phyloP scores from a whole-genome alignment of 2,888 invertebrate species.

The Hyposoter dolosus region DNA sequence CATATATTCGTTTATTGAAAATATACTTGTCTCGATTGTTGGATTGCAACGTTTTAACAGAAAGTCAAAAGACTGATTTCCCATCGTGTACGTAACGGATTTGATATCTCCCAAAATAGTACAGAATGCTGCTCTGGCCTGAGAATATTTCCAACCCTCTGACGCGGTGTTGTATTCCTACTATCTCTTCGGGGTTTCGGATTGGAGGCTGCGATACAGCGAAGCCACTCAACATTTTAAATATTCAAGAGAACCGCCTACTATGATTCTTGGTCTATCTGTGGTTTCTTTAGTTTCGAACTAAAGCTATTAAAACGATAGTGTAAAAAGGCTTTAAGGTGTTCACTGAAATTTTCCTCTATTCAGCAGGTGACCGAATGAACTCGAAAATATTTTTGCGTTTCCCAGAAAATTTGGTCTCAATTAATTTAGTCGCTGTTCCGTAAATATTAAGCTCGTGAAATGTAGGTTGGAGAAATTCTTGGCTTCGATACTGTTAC shows the following conservation, averaged over 20 bases:
- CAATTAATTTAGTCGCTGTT: neutral
- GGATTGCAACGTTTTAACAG: neutral
- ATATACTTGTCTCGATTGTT: neutral
- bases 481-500: neutral
- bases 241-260: constrained; percentile 72
- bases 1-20: too few relatives aligned
- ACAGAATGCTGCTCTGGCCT: constrained; percentile 35
- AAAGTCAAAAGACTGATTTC: constrained; percentile 1
- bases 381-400: neutral
- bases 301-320: neutral
- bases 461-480: neutral
- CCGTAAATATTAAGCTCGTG: neutral
- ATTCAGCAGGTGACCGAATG: neutral
- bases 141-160: constrained; percentile 37
- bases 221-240: constrained; percentile 74
- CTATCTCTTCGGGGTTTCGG: constrained; percentile 29
- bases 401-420: neutral
- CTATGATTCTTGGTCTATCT: neutral
- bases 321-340: neutral
- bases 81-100: neutral
- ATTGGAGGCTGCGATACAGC: constrained; percentile 49
- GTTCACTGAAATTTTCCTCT: neutral
- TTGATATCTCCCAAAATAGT: constrained; percentile 23
- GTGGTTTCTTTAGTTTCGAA: neutral
- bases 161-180: constrained; percentile 16